A percentile compares a stretch with the other conserved stretches of the same genome.
These are phyloP conservation scores for Steromphala cineraria DNA, from an alignment of 2,888 invertebrate genomes.

Conservation along the genomic window DNA sequence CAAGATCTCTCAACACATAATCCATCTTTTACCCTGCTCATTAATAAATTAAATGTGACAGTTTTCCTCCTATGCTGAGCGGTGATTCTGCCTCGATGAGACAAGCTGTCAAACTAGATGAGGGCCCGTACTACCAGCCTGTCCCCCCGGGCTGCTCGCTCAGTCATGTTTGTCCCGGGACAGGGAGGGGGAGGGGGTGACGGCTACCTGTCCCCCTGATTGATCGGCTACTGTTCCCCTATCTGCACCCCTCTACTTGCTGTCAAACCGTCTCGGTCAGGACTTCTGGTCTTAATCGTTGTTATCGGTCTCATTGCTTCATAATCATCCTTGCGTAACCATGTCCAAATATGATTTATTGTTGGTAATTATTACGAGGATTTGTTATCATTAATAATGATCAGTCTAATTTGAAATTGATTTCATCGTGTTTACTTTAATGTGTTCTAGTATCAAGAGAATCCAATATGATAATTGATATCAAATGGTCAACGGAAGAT, in stretches of 20 bases:
- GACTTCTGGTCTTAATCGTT: no score
- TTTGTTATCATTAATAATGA: no score
- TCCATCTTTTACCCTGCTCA: constrained; percentile 3
- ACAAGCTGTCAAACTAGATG: constrained; percentile 6
- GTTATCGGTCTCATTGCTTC: no score
- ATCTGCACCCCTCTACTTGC: not conserved
- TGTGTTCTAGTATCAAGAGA: no score
- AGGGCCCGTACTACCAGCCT: not conserved
- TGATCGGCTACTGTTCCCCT: not conserved
- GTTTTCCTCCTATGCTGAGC: not conserved
- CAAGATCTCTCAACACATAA: not conserved
- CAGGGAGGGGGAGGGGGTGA: not conserved
- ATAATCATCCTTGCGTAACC: no score
- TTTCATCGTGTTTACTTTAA: no score
- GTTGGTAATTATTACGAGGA: no score
- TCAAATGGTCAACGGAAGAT: no score
- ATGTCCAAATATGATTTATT: no score
- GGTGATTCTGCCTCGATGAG: not conserved
- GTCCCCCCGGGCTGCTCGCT: constrained; percentile 1
- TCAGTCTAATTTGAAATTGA: no score
- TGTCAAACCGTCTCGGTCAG: no score
- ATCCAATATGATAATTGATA: no score
- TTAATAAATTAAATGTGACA: constrained; percentile 10
- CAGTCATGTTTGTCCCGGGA: not conserved
- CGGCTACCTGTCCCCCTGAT: not conserved